A percentile compares a stretch with the other conserved stretches of the same genome.
Conservation (phyloP, 2,888 invertebrate genomes). For the Formica aserva region DNA sequence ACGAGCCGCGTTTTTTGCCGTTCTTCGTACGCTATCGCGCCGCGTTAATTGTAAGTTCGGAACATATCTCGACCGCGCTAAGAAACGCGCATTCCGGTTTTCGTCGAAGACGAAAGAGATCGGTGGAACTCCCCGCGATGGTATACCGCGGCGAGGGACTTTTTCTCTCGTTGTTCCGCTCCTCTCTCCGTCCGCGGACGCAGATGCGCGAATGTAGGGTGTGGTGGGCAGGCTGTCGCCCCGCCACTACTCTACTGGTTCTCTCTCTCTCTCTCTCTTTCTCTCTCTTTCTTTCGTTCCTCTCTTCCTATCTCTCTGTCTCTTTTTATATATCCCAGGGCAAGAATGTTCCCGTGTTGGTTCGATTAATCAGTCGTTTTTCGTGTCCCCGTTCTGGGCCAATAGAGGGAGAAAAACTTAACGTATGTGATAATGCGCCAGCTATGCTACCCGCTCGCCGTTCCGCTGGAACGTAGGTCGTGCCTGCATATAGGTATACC, state of each 20-base stretch:
- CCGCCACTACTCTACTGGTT: conserved; percentile 59
- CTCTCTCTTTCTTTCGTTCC: not conserved
- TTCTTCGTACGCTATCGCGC: conserved; percentile 63
- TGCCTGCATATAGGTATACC: conserved; percentile 68
- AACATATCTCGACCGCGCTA: conserved; percentile 60
- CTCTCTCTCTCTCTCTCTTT: conserved; percentile 56
- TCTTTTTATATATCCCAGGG: conserved; percentile 54
- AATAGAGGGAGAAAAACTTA: conserved; percentile 77
- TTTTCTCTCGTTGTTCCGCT: conserved; percentile 65
- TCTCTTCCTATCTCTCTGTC: not conserved
- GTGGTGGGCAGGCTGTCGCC: conserved; percentile 63
- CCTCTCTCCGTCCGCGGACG: conserved; percentile 67
- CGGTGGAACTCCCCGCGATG: conserved; percentile 66
- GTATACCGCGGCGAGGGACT: conserved; percentile 63
- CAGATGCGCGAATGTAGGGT: conserved; percentile 73
- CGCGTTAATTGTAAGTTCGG: conserved; percentile 74
- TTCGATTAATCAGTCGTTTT: conserved; percentile 77
- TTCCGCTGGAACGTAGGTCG: conserved; percentile 56
- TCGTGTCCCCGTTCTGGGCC: conserved; percentile 72
- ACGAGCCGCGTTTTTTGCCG: conserved; percentile 49
- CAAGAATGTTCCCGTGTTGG: conserved; percentile 77
- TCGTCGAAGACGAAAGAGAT: conserved; percentile 74
- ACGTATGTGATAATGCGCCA: conserved; percentile 82
- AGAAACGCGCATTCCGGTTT: conserved; percentile 76
- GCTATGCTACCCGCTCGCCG: conserved; percentile 64